Base-by-base conservation (phyloP, 2,888 invertebrate genomes). In the Abrostola triplasia region DNA sequence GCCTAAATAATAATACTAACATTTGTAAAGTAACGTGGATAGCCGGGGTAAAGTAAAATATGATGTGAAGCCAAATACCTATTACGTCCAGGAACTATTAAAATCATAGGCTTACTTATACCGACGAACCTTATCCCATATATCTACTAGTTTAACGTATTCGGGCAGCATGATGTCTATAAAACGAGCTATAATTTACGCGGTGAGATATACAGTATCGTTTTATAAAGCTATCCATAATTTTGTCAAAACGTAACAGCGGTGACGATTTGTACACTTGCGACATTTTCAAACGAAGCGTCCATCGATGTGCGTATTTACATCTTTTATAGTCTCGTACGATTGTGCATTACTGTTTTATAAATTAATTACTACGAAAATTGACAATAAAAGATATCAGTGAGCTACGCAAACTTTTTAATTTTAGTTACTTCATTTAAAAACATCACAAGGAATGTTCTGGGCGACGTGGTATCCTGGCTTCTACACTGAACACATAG, bases 1-100 rank as follows among this genome's bases (percentile, higher is more conserved):
- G 89, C 90, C 90, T 92, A 92, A 92, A 91, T 86, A 84, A 88
- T 91, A 90, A 90, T 90, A 90, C 90, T 90, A 91, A 86, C 76
- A 83, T 88, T 88, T 86, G 84, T 85, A 82, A 84, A 71, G 59
- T 12, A 76, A 78, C 67, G 77, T 77, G 76, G 74, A 68, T 65
- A 77, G 77, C 80, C 78, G 79, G 83, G 78, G 73, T 70, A 73
- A 72, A 79, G 79, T 70, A 77, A 76, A 65, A 67, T 78, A 75
- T 71, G 67, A 77, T 76, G 74, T 64, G 66, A 77, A 77, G 79
- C 77, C 76, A 73, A 72, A 71, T 66, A 79, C 75, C 65, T 65
- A 49, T 54, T 50, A 58, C 67, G 63, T 68, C 69, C 75, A 81
- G 77, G 76, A 81, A 84, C 80, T 79, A 78, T 79, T 76, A 71